A percentile compares a stretch with the other conserved stretches of the same genome.
phyloP scores from a whole-genome alignment of 2,797 vertebrate genomes.

The Ambastaia sidthimunki region DNA sequence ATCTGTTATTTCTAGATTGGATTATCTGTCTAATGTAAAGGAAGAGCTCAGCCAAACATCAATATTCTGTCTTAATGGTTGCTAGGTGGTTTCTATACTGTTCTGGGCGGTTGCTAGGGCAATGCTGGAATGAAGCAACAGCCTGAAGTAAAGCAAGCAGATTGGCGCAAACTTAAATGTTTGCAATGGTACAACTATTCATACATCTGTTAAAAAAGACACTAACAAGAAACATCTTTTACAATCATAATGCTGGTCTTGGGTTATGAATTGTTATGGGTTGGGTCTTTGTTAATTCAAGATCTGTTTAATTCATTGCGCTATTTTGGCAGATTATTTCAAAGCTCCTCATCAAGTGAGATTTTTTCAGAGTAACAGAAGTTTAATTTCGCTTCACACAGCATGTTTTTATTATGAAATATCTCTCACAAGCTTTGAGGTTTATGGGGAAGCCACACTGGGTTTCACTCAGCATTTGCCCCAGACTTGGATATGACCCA shows the following conservation, averaged over 20 bases:
- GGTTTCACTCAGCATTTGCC: background rate
- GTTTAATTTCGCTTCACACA: background rate
- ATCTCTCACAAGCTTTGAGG: background rate
- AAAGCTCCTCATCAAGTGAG: too few relatives aligned
- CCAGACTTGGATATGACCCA: conserved; percentile 6
- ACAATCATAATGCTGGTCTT: background rate
- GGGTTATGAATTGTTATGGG: background rate
- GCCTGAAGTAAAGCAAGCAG: background rate
- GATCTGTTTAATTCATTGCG: background rate
- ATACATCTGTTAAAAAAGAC: background rate
- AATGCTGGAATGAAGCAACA: background rate
- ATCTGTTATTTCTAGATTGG: background rate
- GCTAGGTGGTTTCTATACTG: background rate
- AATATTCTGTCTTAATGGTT: background rate
- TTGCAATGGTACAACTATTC: too few relatives aligned
- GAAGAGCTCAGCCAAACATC: background rate
- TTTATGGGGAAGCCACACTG: background rate
- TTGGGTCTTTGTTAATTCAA: background rate
- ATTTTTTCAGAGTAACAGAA: background rate
- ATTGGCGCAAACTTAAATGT: too few relatives aligned
- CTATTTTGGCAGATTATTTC: too few relatives aligned
- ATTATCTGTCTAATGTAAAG: background rate
- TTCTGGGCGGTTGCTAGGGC: background rate
- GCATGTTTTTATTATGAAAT: background rate
- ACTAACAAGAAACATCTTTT: background rate